A percentile compares a stretch with the other conserved stretches of the same genome.
phyloP scores from a whole-genome alignment of 2,797 vertebrate genomes.

The Bradypodion ventrale region DNA sequence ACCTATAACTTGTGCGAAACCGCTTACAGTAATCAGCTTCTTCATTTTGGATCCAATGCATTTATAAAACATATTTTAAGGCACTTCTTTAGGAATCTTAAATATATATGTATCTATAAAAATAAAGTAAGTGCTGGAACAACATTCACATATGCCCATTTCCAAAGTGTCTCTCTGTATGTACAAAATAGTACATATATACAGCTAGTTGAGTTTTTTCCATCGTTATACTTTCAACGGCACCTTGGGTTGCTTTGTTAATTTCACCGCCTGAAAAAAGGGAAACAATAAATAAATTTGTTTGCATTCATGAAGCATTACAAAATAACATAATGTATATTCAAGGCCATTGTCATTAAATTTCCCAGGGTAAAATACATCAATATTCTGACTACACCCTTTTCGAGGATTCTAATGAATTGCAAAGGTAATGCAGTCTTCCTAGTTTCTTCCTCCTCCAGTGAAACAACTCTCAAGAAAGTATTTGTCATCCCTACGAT shows the following conservation, averaged over 20 bases:
- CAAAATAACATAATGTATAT: conserved; percentile 12
- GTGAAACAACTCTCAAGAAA: not conserved
- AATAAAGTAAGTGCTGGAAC: conserved; percentile 80
- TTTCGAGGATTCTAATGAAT: not conserved
- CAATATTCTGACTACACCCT: not conserved
- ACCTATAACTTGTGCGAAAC: conserved; percentile 70
- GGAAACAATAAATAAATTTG: conserved; percentile 50
- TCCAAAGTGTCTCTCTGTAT: conserved; percentile 62
- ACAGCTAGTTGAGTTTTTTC: conserved; percentile 60
- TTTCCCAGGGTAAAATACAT: not conserved
- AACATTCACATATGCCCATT: conserved; percentile 76
- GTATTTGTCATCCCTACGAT: not conserved
- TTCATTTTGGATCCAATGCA: conserved; percentile 69
- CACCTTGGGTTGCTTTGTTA: conserved; percentile 78
- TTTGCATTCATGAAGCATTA: conserved; percentile 6
- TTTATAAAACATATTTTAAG: conserved; percentile 77
- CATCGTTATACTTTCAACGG: conserved; percentile 73
- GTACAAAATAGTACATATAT: conserved; percentile 76
- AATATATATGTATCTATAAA: conserved; percentile 76
- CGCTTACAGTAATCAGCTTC: conserved; percentile 62
- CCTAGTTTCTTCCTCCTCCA: not conserved
- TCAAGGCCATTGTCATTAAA: conserved; percentile 10
- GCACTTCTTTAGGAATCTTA: conserved; percentile 79
- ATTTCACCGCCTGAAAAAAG: conserved; percentile 75
- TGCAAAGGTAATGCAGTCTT: not conserved